Percentiles rank a stretch among this genome's conserved stretches.
Evolutionary conservation across 2,113 vertebrate species (phyloP).

Genomic region (Toxotes jaculatrix): DNA sequence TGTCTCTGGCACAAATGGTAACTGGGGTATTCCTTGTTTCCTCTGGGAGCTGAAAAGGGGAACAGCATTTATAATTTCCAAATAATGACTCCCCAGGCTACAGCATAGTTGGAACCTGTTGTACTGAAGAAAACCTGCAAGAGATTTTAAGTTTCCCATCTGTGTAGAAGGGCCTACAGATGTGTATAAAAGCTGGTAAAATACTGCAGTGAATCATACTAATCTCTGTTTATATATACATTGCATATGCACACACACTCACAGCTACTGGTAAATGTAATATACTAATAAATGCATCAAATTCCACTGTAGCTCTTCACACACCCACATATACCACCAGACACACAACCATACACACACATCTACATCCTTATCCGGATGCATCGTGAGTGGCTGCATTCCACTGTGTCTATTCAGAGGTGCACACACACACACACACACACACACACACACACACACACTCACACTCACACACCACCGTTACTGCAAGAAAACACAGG

Average conservation of each 20-base stretch:
- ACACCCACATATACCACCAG: slow-evolving; percentile 4
- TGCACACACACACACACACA: slow-evolving; percentile 15
- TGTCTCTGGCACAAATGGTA: slow-evolving; percentile 24
- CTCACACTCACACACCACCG: neutral
- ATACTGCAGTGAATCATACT: slow-evolving; percentile 5
- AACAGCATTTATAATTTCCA: slow-evolving; percentile 45
- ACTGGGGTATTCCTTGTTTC: slow-evolving; percentile 52
- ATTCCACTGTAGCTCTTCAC: slow-evolving; percentile 18
- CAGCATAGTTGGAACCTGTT: slow-evolving; percentile 12
- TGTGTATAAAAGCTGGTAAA: slow-evolving; percentile 12
- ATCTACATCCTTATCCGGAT: slow-evolving; percentile 22
- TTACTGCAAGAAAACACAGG: slow-evolving; percentile 31
- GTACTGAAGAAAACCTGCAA: slow-evolving; percentile 26
- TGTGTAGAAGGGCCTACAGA: neutral
- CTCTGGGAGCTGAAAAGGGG: slow-evolving; percentile 30
- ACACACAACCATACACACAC: neutral
- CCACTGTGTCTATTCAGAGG: slow-evolving; percentile 27
- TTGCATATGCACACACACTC: neutral
- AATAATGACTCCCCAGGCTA: slow-evolving; percentile 50
- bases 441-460: neutral
- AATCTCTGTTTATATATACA: neutral
- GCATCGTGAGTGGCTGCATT: slow-evolving; percentile 14
- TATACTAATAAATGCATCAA: neutral
- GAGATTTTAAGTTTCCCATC: slow-evolving; percentile 14
- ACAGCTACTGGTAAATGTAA: neutral